phyloP scores from a whole-genome alignment of 2,888 invertebrate genomes.

The Polymixis lichenea region DNA sequence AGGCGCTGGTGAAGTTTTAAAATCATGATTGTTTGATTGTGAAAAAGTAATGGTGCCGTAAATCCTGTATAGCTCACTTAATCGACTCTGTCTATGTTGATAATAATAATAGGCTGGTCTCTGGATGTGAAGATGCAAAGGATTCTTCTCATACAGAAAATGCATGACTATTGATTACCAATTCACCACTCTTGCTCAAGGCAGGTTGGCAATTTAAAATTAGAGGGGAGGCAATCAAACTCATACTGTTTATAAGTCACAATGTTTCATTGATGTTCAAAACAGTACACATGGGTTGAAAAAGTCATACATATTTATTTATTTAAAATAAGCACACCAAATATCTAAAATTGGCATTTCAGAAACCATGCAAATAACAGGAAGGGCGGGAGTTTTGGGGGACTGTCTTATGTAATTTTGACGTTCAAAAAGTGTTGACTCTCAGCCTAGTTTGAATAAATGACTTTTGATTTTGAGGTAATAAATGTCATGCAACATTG shows the following conservation, averaged over 20 bases:
- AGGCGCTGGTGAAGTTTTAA: not conserved
- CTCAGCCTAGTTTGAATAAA: too few species aligned
- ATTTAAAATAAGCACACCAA: too few species aligned
- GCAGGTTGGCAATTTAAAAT: not conserved
- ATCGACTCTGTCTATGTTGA: not conserved
- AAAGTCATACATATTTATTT: not conserved
- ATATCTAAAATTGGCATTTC: too few species aligned
- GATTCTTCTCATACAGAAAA: not conserved
- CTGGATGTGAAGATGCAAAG: too few species aligned
- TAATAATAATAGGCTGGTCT: not conserved
- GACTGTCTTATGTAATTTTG: too few species aligned
- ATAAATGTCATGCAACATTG: too few species aligned
- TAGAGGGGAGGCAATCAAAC: not conserved
- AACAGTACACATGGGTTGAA: not conserved
- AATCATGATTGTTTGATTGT: not conserved
- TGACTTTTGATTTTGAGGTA: too few species aligned
- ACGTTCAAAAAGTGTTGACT: too few species aligned
- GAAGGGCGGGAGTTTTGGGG: too few species aligned
- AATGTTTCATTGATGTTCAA: not conserved
- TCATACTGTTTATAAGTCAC: not conserved
- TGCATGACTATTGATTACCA: not conserved
- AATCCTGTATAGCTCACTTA: not conserved
- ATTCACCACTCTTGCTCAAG: not conserved
- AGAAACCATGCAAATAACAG: too few species aligned
- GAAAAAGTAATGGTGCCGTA: too few species aligned